phyloP scores from a whole-genome alignment of 92 coral and sea anemone species.

The Porites evermanni region DNA sequence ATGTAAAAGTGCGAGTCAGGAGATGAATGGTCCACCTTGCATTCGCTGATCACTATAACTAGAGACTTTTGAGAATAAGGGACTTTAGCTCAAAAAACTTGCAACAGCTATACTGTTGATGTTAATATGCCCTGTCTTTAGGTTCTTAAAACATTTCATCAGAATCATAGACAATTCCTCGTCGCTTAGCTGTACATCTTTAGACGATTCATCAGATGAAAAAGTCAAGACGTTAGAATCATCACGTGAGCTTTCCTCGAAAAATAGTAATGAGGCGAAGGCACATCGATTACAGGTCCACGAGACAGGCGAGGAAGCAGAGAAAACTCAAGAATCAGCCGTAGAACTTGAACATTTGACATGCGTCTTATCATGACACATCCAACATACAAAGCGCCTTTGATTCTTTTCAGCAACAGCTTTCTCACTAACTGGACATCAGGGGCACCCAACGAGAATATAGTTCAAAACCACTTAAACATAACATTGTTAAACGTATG shows the following conservation, averaged over 20 bases:
- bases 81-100: constrained; percentile 22
- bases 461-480: too few species aligned
- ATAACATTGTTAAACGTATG: too few species aligned
- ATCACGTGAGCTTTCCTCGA: too few species aligned
- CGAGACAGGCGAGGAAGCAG: too few species aligned
- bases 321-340: too few species aligned
- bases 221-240: background rate
- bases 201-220: background rate
- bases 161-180: constrained; percentile 3
- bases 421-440: background rate
- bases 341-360: too few species aligned
- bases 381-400: background rate
- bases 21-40: constrained; percentile 8
- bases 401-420: background rate
- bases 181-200: background rate
- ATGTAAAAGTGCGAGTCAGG: background rate
- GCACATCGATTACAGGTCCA: too few species aligned
- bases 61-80: constrained; percentile 20
- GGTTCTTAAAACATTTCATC: constrained; percentile 8
- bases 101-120: constrained; percentile 18
- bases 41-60: constrained; percentile 3
- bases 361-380: background rate
- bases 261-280: too few species aligned
- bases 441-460: too few species aligned
- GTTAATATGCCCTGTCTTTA: constrained; percentile 17